Conservation (phyloP, 2,113 vertebrate species). For the Anguilla japonica region DNA sequence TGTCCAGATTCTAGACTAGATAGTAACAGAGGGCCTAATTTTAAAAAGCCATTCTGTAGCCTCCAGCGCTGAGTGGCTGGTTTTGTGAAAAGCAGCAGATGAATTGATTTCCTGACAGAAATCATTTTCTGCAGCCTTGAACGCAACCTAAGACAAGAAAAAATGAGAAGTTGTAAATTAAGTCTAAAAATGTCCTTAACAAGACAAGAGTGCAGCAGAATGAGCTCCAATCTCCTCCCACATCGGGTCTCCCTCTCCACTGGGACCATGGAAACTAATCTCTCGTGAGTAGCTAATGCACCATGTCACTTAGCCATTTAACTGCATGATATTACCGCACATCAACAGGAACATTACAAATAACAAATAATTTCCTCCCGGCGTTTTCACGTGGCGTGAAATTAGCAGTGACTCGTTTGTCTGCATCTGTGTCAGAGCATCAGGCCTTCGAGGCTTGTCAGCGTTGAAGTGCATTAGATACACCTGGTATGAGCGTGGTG, state of each 20-base stretch:
- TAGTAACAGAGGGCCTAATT: background rate
- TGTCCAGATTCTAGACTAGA: background rate
- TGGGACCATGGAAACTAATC: too few species aligned
- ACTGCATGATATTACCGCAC: too few species aligned
- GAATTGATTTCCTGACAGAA: background rate
- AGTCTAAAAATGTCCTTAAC: background rate
- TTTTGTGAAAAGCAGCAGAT: background rate
- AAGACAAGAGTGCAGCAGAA: background rate
- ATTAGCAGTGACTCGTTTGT: too few species aligned
- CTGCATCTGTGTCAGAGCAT: too few species aligned
- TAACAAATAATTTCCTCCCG: background rate
- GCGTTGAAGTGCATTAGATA: too few species aligned
- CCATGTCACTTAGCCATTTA: too few species aligned
- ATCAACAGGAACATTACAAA: too few species aligned
- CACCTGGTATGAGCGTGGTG: too few species aligned
- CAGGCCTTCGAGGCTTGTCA: too few species aligned
- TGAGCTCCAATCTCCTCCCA: background rate
- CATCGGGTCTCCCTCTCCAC: background rate
- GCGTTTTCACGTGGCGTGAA: background rate
- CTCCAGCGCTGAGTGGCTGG: background rate
- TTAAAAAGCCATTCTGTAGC: background rate
- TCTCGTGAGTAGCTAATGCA: too few species aligned
- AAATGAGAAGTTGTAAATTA: conserved; percentile 2
- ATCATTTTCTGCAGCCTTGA: background rate
- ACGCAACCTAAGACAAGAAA: background rate